These are phyloP conservation scores for Leucoma salicis DNA, from an alignment of 2,888 invertebrate species.

Conservation along the genomic window DNA sequence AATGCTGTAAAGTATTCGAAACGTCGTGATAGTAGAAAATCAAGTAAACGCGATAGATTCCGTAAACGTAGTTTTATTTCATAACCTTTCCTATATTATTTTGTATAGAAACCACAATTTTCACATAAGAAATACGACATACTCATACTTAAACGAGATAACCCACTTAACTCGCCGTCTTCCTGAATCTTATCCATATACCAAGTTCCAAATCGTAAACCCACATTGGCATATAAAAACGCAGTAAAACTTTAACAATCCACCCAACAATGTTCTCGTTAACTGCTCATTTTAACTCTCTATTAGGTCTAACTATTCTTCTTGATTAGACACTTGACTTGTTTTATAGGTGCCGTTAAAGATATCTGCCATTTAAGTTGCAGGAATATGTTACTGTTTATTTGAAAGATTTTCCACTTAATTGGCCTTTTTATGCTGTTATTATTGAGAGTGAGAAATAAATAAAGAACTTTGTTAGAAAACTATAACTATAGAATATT, in stretches of 20 bases:
- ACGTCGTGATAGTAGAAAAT: too few species aligned
- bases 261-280: conserved; percentile 27
- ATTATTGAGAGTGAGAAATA: background rate
- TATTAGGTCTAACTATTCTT: conserved; percentile 36
- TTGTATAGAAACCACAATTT: too few species aligned
- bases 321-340: conserved; percentile 38
- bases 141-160: too few species aligned
- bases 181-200: background rate
- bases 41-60: too few species aligned
- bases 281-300: conserved; percentile 36
- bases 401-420: background rate
- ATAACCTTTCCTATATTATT: too few species aligned
- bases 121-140: too few species aligned
- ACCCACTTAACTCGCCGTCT: background rate
- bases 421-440: background rate
- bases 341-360: conserved; percentile 28
- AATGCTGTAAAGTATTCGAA: too few species aligned
- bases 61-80: too few species aligned
- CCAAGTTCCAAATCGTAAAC: conserved; percentile 28
- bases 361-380: conserved; percentile 7
- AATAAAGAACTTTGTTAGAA: background rate
- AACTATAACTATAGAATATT: too few species aligned
- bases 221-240: conserved; percentile 37
- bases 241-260: conserved; percentile 36
- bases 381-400: conserved; percentile 6